These are phyloP conservation scores for Orius laevigatus DNA, from an alignment of 1,140 invertebrate species.

Conservation along the genomic window DNA sequence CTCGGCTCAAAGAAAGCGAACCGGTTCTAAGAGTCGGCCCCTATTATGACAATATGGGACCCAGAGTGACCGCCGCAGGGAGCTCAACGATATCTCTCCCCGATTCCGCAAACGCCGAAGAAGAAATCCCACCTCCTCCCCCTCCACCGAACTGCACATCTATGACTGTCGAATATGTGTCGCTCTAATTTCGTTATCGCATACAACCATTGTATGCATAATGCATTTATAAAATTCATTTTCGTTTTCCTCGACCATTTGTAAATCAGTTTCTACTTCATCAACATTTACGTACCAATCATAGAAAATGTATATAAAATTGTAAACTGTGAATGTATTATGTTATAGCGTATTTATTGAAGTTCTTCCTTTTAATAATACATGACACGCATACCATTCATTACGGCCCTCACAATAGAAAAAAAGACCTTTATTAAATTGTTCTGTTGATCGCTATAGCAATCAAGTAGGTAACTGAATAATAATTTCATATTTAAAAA, in stretches of 20 bases:
- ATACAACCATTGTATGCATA: not conserved
- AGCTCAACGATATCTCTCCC: slow-evolving; percentile 63
- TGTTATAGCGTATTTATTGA: not conserved
- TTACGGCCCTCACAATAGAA: not conserved
- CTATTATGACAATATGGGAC: slow-evolving; percentile 78
- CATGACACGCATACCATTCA: not conserved
- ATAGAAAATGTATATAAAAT: not conserved
- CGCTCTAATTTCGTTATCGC: slow-evolving; percentile 17
- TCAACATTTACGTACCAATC: not conserved
- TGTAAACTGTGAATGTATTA: not conserved
- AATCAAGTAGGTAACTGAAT: too few relatives aligned
- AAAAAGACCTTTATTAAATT: too few relatives aligned
- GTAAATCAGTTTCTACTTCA: not conserved
- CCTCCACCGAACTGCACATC: slow-evolving; percentile 32
- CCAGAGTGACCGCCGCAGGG: slow-evolving; percentile 69
- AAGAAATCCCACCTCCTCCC: slow-evolving; percentile 32
- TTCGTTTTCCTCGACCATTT: not conserved
- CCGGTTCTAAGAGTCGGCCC: slow-evolving; percentile 25
- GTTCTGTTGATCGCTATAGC: too few relatives aligned
- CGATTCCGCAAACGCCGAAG: slow-evolving; percentile 33
- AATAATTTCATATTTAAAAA: too few relatives aligned
- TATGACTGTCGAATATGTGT: slow-evolving; percentile 25
- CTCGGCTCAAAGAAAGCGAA: slow-evolving; percentile 13
- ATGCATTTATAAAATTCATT: not conserved
- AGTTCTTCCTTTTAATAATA: not conserved